Evolutionary conservation across 2,113 vertebrate species (phyloP), one percentile per base, ranked within the genome.

Genomic region (Melanostigma gelatinosum): DNA sequence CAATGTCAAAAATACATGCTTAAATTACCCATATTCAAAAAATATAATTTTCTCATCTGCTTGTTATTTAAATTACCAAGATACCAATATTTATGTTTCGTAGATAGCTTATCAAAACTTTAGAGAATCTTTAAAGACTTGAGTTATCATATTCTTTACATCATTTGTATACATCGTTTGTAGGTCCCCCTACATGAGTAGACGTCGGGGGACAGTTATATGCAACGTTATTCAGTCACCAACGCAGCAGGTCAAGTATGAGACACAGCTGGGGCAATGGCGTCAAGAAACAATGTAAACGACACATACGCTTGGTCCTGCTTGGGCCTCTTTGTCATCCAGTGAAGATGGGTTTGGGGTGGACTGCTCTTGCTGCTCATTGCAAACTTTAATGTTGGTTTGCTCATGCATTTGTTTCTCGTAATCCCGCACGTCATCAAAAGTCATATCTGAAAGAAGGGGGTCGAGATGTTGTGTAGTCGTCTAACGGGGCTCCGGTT

Each of bases 331-430:
- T 97, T 97, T 96, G 95, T 96, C 97, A 97, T 96, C 97, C 96
- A 96, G 95, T 95, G 97, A 91, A 95, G 97, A 95, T 95, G 97
- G 95, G 93, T 96, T 96, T 95, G 96, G 84, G 90, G 94, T 92
- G 93, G 95, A 94, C 94, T 90, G 93, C 29, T 93, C 89, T 83
- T 92, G 91, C 89, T 94, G 96, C 90, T 97, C 97, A 95, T 94
- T 95, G 96, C 97, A 98, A 97, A 99, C 97, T 97, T 98, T 99
- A 96, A 98, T 97, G 97, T 99, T 99, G 96, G 97, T 99, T 99
- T 99, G 96, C 96, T 97, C 97, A 96, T 99, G 96, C 97, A 99
- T 99, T 95, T 96, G 96, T 96, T 93, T 97, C 97, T 99, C 97
- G 95, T 97, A 99, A 92, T 98, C 94, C 92, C 97, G 97, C 92